phyloP scores from a whole-genome alignment of 2,797 vertebrate genomes.

The Rousettus madagascariensis region DNA sequence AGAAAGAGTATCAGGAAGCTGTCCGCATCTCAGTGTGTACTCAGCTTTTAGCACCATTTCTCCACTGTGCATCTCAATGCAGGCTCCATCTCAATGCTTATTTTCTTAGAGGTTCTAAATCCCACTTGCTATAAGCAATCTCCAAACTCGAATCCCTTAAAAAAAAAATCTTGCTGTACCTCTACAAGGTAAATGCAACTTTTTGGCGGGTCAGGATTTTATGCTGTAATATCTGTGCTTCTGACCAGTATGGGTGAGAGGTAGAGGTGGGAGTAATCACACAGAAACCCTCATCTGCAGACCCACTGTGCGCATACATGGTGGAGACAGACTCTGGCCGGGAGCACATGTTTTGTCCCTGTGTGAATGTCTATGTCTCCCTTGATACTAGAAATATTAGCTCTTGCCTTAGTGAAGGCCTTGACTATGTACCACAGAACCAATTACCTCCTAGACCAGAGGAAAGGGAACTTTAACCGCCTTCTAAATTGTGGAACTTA shows the following conservation, averaged over 20 bases:
- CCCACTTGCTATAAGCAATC: not conserved
- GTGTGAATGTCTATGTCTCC: not conserved
- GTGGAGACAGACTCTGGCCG: fast-evolving
- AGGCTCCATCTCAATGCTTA: not conserved
- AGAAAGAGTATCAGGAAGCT: not conserved
- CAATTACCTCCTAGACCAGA: not conserved
- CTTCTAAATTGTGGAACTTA: not conserved
- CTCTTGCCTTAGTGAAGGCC: not conserved
- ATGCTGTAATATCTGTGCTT: not conserved
- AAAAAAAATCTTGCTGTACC: not conserved
- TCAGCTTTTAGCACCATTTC: not conserved
- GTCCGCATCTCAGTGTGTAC: too few species aligned
- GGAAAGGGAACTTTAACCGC: not conserved
- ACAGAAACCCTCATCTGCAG: fast-evolving
- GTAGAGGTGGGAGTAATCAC: not conserved
- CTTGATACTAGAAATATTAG: not conserved
- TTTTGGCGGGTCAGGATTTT: not conserved
- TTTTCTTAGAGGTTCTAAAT: not conserved
- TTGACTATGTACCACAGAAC: not conserved
- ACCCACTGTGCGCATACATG: fast-evolving
- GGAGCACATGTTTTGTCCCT: not conserved
- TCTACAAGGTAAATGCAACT: not conserved
- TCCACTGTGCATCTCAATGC: fast-evolving
- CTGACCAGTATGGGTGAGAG: not conserved
- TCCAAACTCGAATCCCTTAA: not conserved